Evolutionary conservation across 2,113 vertebrate genomes (phyloP).

Genomic region (Hymenochirus boettgeri): DNA sequence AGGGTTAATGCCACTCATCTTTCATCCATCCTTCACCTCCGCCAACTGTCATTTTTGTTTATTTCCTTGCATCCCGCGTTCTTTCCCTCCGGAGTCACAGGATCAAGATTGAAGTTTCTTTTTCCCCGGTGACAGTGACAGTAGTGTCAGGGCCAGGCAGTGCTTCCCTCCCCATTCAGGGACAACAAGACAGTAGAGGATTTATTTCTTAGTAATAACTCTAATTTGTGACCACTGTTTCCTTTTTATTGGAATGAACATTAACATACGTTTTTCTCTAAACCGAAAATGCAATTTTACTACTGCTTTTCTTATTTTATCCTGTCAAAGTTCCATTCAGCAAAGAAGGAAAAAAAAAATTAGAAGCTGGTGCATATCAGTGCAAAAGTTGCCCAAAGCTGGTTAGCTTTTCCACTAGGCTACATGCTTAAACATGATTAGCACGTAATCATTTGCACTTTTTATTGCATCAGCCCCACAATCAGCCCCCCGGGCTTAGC

Average conservation of each 20-base stretch:
- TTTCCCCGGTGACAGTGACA: neutral
- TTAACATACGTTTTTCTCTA: neutral
- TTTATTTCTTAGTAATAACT: neutral
- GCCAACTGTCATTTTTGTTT: constrained; percentile 10
- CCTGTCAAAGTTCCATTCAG: neutral
- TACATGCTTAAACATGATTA: no score
- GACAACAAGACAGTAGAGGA: constrained; percentile 2
- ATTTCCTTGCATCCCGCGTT: constrained; percentile 8
- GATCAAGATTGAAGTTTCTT: neutral
- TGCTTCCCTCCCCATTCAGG: neutral
- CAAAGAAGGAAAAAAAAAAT: no score
- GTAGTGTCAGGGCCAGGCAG: neutral
- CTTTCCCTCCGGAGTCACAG: constrained; percentile 13
- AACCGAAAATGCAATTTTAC: constrained; percentile 3
- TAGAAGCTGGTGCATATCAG: no score
- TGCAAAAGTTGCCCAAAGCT: no score
- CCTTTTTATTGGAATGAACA: neutral
- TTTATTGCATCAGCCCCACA: no score
- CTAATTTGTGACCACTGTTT: constrained; percentile 10
- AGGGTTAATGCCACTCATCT: constrained; percentile 30
- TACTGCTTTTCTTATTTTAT: no score
- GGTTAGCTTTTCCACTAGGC: no score
- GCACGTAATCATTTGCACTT: no score
- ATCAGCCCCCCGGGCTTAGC: constrained; percentile 15
- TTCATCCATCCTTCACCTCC: constrained; percentile 15